A percentile compares a stretch with the other conserved stretches of the same genome.
Evolutionary conservation across 2,797 vertebrate species (phyloP).

Genomic region (Periophthalmus magnuspinnatus): DNA sequence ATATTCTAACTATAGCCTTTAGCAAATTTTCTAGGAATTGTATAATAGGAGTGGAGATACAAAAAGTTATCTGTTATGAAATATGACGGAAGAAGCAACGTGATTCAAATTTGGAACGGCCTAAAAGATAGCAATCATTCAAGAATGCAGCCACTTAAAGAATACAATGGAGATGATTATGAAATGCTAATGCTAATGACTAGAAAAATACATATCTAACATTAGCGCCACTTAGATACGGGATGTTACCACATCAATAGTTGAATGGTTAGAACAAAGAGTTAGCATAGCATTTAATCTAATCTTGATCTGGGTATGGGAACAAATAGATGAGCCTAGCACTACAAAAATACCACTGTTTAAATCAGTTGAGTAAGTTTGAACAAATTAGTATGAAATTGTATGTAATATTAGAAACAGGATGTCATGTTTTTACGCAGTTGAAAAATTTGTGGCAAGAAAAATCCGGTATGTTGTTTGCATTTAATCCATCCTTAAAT

Average conservation of each 20-base stretch:
- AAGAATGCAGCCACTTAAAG: neutral
- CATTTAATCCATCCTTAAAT: too few relatives aligned
- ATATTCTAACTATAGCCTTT: conserved; percentile 34
- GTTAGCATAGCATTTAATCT: neutral
- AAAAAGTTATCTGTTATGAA: conserved; percentile 15
- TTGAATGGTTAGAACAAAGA: neutral
- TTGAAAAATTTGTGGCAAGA: too few relatives aligned
- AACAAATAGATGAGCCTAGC: neutral
- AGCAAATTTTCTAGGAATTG: conserved; percentile 36
- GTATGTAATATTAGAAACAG: too few relatives aligned
- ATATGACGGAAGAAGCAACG: conserved; percentile 26
- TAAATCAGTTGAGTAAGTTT: neutral
- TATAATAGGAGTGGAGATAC: conserved; percentile 14
- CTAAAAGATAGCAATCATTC: neutral
- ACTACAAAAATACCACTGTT: neutral
- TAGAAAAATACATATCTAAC: neutral
- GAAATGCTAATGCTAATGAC: neutral
- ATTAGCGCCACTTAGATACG: neutral
- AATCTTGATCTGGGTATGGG: neutral
- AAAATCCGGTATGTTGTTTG: too few relatives aligned
- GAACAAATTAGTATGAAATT: neutral
- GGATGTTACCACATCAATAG: neutral
- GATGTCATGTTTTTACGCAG: too few relatives aligned
- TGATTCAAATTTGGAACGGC: conserved; percentile 23
- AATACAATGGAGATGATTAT: conserved; percentile 1